These are phyloP conservation scores for Phymatocera aterrima DNA, from an alignment of 2,888 invertebrate genomes.

Conservation along the genomic window DNA sequence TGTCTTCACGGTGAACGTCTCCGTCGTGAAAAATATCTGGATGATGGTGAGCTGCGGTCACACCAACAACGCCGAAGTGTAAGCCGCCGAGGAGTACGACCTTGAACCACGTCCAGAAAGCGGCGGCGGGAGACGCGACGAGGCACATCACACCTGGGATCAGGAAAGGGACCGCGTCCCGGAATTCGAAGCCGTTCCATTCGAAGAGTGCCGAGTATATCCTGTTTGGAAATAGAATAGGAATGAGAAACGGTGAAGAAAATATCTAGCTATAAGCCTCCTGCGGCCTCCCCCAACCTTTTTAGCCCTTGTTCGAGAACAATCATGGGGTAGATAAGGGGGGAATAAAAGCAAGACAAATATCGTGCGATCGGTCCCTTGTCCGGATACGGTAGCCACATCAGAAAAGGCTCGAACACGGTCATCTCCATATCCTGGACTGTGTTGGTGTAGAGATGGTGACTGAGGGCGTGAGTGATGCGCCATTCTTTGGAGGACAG, in stretches of 20 bases:
- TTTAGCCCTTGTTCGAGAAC: conserved; percentile 70
- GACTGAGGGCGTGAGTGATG: conserved; percentile 85
- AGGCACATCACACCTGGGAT: conserved; percentile 75
- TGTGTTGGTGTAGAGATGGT: conserved; percentile 88
- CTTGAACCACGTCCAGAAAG: conserved; percentile 77
- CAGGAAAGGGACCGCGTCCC: conserved; percentile 68
- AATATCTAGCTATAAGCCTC: too few species aligned
- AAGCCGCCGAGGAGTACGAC: conserved; percentile 78
- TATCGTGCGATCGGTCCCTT: conserved; percentile 77
- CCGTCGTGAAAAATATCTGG: conserved; percentile 88
- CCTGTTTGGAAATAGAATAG: background rate
- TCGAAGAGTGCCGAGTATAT: conserved; percentile 72
- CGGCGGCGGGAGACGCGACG: conserved; percentile 65
- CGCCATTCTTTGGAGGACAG: conserved; percentile 85
- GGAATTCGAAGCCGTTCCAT: conserved; percentile 63
- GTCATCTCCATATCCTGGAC: conserved; percentile 85
- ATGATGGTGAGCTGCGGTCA: conserved; percentile 88
- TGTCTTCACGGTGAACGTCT: conserved; percentile 78
- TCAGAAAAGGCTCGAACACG: conserved; percentile 81
- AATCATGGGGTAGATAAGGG: conserved; percentile 73
- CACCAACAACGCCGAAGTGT: conserved; percentile 80
- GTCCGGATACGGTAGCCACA: conserved; percentile 78
- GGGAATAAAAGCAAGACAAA: conserved; percentile 76
- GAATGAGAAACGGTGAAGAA: too few species aligned
- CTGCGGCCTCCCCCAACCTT: conserved; percentile 74